Evolutionary conservation across 2,888 invertebrate genomes (phyloP).

Genomic region (Platypus cylindrus): DNA sequence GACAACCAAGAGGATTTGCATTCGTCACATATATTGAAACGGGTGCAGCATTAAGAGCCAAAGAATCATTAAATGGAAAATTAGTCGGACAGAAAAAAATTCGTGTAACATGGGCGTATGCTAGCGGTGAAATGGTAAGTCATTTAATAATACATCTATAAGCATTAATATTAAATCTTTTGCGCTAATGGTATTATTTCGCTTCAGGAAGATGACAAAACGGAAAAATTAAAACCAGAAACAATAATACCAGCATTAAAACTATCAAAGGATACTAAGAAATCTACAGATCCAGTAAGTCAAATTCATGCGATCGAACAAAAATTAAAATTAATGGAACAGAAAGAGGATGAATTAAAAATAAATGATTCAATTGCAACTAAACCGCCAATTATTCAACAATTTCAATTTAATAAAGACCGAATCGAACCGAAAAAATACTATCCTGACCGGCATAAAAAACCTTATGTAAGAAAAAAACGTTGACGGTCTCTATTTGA

Average conservation of each 20-base stretch:
- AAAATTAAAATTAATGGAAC: slow-evolving; percentile 70
- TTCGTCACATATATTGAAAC: slow-evolving; percentile 69
- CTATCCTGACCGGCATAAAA: slow-evolving; percentile 19
- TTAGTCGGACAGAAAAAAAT: slow-evolving; percentile 61
- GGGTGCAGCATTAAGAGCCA: slow-evolving; percentile 58
- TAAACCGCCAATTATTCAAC: slow-evolving; percentile 54
- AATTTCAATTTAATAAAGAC: slow-evolving; percentile 42
- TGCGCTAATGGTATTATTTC: no score
- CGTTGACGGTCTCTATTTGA: no score
- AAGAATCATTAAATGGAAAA: slow-evolving; percentile 60
- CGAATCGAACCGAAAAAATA: slow-evolving; percentile 15
- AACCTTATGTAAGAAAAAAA: slow-evolving; percentile 12
- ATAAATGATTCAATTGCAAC: slow-evolving; percentile 55
- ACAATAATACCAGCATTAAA: slow-evolving; percentile 67
- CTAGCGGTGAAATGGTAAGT: slow-evolving; percentile 52
- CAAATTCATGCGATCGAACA: slow-evolving; percentile 83
- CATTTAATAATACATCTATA: not conserved
- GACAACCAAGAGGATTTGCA: slow-evolving; percentile 85
- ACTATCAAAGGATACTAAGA: slow-evolving; percentile 46
- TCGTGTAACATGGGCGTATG: slow-evolving; percentile 70
- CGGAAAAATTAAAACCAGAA: slow-evolving; percentile 59
- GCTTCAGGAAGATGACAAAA: slow-evolving; percentile 59
- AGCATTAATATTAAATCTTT: slow-evolving; percentile 1
- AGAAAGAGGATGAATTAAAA: slow-evolving; percentile 57
- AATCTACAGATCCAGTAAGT: slow-evolving; percentile 60